Conservation (phyloP, 2,888 invertebrate genomes). For the Prosopocoilus inquinatus region DNA sequence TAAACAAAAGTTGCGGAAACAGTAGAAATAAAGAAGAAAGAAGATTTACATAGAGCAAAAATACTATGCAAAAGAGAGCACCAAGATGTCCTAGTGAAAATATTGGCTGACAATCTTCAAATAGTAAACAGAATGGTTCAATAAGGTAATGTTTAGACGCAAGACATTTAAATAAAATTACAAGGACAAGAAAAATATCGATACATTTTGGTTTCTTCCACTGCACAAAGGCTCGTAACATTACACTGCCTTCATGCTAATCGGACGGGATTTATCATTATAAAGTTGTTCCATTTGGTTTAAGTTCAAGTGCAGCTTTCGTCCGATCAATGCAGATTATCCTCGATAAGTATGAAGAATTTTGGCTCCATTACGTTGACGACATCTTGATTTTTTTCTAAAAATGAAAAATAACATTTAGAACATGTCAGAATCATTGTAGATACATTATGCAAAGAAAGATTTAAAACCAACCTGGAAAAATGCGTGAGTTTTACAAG, state of each 20-base stretch:
- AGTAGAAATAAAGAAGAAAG: background rate
- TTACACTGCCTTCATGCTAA: constrained; percentile 8
- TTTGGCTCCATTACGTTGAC: too few relatives aligned
- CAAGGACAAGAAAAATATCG: background rate
- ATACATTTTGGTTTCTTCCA: constrained; percentile 11
- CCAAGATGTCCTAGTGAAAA: background rate
- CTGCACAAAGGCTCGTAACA: background rate
- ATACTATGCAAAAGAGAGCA: background rate
- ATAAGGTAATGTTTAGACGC: constrained; percentile 10
- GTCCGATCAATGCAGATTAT: too few relatives aligned
- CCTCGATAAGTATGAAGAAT: too few relatives aligned
- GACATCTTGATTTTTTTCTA: too few relatives aligned
- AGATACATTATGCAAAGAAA: too few relatives aligned
- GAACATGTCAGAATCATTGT: too few relatives aligned
- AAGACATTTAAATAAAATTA: constrained; percentile 2
- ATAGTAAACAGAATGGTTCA: background rate
- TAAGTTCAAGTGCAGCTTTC: too few relatives aligned
- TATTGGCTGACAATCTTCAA: background rate
- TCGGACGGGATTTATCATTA: too few relatives aligned
- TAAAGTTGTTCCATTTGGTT: too few relatives aligned
- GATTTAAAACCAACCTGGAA: too few relatives aligned
- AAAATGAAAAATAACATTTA: too few relatives aligned
- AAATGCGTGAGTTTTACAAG: too few relatives aligned
- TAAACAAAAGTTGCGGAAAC: background rate
- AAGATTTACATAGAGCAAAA: background rate